A percentile compares a stretch with the other conserved stretches of the same genome.
Conservation (phyloP, 2,113 vertebrate species). For the Cebus imitator region DNA sequence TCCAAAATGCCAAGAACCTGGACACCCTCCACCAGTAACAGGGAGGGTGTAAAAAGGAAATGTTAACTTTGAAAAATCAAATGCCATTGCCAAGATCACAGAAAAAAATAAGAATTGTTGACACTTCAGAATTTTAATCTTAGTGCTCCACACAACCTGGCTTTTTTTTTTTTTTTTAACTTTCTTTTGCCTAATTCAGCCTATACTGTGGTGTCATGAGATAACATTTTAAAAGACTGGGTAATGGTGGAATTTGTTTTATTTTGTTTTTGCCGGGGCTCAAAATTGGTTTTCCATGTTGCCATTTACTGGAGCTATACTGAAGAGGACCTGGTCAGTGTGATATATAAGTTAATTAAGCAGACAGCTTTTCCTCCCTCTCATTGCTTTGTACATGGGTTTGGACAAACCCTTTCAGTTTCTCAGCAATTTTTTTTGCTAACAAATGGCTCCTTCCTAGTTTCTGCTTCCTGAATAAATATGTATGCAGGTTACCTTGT, state of each 20-base stretch:
- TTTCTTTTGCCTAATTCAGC: background rate
- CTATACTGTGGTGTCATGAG: background rate
- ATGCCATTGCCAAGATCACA: background rate
- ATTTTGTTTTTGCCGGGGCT: background rate
- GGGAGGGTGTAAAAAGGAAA: background rate
- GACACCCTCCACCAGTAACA: too few species aligned
- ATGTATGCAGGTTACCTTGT: background rate
- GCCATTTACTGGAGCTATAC: background rate
- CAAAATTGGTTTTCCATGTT: background rate
- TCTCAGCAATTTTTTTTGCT: conserved; percentile 21
- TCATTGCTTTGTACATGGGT: background rate
- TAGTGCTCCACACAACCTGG: background rate
- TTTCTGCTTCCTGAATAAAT: conserved; percentile 11
- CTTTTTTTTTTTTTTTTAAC: background rate
- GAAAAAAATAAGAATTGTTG: background rate
- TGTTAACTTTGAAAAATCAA: background rate
- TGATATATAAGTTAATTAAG: conserved; percentile 33
- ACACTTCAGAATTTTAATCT: background rate
- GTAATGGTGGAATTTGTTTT: background rate
- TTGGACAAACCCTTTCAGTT: background rate
- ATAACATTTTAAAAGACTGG: background rate
- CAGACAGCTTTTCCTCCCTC: background rate
- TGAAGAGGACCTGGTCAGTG: background rate
- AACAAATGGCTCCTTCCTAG: conserved; percentile 19
- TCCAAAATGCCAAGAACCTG: too few species aligned